These are phyloP conservation scores for Leucophenga montana DNA, from an alignment of 2,888 invertebrate species.

Conservation along the genomic window DNA sequence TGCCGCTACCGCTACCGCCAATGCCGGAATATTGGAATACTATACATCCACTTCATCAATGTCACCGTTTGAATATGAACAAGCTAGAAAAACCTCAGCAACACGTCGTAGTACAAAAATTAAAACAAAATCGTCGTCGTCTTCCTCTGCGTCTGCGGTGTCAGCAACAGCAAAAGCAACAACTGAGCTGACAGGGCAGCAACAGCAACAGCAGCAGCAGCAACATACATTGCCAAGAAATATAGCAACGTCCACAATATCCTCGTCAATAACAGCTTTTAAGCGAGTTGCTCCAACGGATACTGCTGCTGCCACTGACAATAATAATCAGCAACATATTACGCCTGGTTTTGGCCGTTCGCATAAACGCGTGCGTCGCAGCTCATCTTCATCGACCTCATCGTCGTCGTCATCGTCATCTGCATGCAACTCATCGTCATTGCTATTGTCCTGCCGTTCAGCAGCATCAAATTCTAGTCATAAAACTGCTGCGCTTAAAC, in stretches of 20 bases:
- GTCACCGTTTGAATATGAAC: neutral
- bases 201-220: too few species aligned
- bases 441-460: too few species aligned
- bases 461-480: constrained; percentile 7
- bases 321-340: neutral
- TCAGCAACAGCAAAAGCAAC: too few species aligned
- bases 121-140: too few species aligned
- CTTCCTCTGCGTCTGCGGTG: too few species aligned
- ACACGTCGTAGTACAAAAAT: neutral
- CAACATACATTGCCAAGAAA: too few species aligned
- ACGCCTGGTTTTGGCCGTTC: neutral
- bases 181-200: too few species aligned
- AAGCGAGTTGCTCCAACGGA: too few species aligned
- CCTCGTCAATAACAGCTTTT: too few species aligned
- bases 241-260: too few species aligned
- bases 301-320: neutral
- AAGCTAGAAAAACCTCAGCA: constrained; percentile 11
- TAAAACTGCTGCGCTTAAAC: constrained; percentile 5
- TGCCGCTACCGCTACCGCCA: constrained; percentile 25
- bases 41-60: constrained; percentile 29
- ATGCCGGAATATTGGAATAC: constrained; percentile 4
- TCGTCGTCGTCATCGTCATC: neutral
- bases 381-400: constrained; percentile 3
- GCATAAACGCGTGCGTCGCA: neutral
- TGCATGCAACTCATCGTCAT: too few species aligned